Base-by-base conservation (phyloP, 2,113 vertebrate genomes). In the Ophthalmolycus amberensis region DNA sequence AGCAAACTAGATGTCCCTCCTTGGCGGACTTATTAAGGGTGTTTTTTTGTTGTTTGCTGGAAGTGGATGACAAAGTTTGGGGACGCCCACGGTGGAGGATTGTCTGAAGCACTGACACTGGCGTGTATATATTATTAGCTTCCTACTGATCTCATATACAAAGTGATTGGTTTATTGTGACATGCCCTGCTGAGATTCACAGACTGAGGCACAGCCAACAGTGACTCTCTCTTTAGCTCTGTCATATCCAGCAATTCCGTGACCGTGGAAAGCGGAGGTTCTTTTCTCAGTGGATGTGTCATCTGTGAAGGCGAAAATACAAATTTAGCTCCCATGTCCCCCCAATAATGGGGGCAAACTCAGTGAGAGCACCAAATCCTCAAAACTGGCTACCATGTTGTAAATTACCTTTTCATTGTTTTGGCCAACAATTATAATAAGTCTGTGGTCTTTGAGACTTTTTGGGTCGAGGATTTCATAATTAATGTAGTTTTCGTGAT, bases 71-170 rank as follows among this genome's bases (percentile, higher is more conserved):
- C 77, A 86, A 87, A 70, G 70, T 84, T 77, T 65, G 44, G 4
- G 37, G 68, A 87, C 29, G n/a, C 78, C 80, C 44, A 64, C n/a
- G 6, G 75, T 25, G 71, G 68, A 34, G 42, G 68, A 59, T 84
- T 42, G 73, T 79, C 66, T 71, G 71, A 84, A 77, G 85, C 85
- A 67, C 66, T 82, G 77, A 80, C 89, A 87, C 78, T 2, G 48
- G 62, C 82, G 84, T 27, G 5, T 77, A 82, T 88, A 67, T 77
- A 82, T 90, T 87, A 90, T 93, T 90, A 88, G 84, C 85, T 81
- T 90, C 91, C 92, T 34, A 84, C 92, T 88, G 90, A 88, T 91
- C 88, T 93, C 75, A 92, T 93, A 93, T 91, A 89, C 85, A 90
- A 91, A 89, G 84, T 87, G 88, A 94, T 91, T 94, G 88, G 80